These are phyloP conservation scores for Dolichoris vasculosae DNA, from an alignment of 1,140 invertebrate genomes.

Conservation along the genomic window DNA sequence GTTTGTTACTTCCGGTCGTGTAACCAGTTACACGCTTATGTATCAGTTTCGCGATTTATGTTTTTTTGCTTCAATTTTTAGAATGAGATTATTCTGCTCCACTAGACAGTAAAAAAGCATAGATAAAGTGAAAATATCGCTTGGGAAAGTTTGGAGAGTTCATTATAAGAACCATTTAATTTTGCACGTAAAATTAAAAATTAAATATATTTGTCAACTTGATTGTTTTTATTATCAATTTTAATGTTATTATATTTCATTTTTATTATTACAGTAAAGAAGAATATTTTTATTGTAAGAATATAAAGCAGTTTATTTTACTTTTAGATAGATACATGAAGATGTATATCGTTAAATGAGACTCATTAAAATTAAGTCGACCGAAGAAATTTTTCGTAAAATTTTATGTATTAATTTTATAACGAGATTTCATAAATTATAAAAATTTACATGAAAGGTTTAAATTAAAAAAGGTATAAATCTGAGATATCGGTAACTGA, in stretches of 20 bases:
- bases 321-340: not conserved
- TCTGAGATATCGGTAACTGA: too few relatives aligned
- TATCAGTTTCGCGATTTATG: not conserved
- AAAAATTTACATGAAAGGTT: too few relatives aligned
- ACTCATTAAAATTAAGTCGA: not conserved
- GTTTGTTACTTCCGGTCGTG: not conserved
- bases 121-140: not conserved
- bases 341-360: not conserved
- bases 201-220: too few relatives aligned
- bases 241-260: not conserved
- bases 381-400: not conserved
- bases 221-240: not conserved
- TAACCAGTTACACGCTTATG: not conserved
- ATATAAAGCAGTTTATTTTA: not conserved
- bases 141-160: slow-evolving; percentile 1
- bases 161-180: not conserved
- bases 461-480: too few relatives aligned
- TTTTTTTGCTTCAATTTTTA: slow-evolving; percentile 9
- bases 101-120: not conserved
- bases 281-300: not conserved
- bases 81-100: not conserved
- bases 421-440: too few relatives aligned
- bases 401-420: not conserved
- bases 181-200: too few relatives aligned
- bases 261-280: not conserved